These are phyloP conservation scores for Lasioglossum morio DNA, from an alignment of 2,888 invertebrate genomes.

Conservation along the genomic window DNA sequence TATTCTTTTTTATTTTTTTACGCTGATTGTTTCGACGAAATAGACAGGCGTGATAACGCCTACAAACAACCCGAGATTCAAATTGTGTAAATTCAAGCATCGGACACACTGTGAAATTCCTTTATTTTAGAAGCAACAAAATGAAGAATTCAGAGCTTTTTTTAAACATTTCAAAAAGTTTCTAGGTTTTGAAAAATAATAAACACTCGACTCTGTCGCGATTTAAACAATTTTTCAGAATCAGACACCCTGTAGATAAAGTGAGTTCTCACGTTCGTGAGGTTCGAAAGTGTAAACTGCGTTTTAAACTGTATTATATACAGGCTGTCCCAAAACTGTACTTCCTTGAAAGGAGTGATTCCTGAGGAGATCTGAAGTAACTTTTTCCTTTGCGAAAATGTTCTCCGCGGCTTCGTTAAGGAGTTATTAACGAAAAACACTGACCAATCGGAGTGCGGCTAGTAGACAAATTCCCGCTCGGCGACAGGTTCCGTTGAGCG, in stretches of 20 bases:
- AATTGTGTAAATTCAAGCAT: not conserved
- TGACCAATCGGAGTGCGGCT: too few species aligned
- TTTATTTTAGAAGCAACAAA: not conserved
- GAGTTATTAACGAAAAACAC: too few species aligned
- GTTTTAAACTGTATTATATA: too few species aligned
- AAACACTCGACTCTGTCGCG: too few species aligned
- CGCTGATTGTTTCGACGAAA: not conserved
- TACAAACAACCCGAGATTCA: not conserved
- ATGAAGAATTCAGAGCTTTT: not conserved
- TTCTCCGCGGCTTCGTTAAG: too few species aligned
- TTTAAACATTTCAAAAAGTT: not conserved
- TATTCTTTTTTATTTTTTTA: not conserved
- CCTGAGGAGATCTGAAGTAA: too few species aligned
- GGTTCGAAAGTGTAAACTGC: not conserved
- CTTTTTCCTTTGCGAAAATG: too few species aligned
- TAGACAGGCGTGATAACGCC: not conserved
- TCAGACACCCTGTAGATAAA: not conserved
- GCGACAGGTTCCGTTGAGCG: too few species aligned
- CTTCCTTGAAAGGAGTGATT: too few species aligned
- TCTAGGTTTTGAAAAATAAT: too few species aligned
- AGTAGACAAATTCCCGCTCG: too few species aligned
- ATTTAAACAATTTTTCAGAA: not conserved
- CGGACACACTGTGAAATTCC: not conserved
- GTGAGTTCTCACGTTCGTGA: not conserved
- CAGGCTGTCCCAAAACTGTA: too few species aligned